Evolutionary conservation across 2,113 vertebrate species (phyloP).

Genomic region (Megalops atlanticus): DNA sequence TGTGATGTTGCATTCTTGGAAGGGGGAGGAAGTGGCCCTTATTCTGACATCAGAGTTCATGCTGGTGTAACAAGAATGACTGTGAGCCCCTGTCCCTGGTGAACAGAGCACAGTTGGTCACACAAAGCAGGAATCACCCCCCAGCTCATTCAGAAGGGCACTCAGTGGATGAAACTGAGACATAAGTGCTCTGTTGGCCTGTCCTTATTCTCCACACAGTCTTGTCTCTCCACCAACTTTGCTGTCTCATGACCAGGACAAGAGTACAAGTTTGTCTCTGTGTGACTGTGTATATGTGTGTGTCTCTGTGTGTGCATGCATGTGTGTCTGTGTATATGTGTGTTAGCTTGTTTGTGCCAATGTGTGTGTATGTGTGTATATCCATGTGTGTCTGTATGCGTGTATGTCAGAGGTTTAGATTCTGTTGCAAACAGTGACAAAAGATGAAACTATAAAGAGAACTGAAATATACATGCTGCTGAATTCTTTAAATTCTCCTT

Average conservation of each 20-base stretch:
- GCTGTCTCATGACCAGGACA: neutral
- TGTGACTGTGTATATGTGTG: neutral
- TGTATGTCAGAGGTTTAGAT: no score
- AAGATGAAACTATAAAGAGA: no score
- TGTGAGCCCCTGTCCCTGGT: neutral
- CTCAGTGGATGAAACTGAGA: neutral
- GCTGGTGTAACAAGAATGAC: neutral
- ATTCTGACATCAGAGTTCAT: neutral
- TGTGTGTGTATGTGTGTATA: neutral
- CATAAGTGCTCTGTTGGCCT: neutral
- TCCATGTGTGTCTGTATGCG: neutral
- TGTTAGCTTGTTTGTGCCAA: neutral
- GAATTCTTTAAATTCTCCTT: no score
- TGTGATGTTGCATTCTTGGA: no score
- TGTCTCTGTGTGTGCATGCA: slow-evolving; percentile 10
- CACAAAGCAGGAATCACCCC: no score
- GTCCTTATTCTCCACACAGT: neutral
- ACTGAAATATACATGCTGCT: no score
- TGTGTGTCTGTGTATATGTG: neutral
- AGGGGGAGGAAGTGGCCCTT: neutral
- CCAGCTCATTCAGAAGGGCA: neutral
- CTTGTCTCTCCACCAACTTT: neutral
- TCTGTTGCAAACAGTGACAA: no score
- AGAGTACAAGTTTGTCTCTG: no score
- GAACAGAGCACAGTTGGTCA: no score